Evolutionary conservation across 2,797 vertebrate species (phyloP).

Genomic region (Macroramphosus scolopax): DNA sequence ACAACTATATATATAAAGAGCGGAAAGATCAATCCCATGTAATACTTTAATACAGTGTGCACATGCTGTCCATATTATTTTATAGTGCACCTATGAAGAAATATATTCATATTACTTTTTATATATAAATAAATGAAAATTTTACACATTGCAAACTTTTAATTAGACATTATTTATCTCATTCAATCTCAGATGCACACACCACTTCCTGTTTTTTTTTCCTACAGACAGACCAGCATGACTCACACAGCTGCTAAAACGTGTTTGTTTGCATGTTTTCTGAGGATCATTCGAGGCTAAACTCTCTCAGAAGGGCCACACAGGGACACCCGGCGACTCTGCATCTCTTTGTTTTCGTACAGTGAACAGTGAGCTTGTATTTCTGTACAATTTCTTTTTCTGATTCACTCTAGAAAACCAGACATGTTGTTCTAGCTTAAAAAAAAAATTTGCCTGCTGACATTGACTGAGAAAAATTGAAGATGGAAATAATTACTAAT

Average conservation of each 20-base stretch:
- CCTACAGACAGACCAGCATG: conserved; percentile 8
- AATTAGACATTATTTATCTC: no score
- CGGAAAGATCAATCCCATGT: no score
- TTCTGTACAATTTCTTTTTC: conserved; percentile 68
- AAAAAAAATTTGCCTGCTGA: conserved; percentile 48
- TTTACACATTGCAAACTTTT: no score
- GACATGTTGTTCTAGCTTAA: conserved; percentile 50
- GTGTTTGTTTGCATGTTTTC: conserved; percentile 54
- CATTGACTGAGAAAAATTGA: conserved; percentile 48
- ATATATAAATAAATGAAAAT: no score
- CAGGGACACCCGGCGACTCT: conserved; percentile 22
- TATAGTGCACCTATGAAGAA: conserved; percentile 3
- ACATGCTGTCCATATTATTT: neutral
- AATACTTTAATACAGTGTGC: no score
- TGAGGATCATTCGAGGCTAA: conserved; percentile 19
- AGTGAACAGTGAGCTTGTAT: conserved; percentile 68
- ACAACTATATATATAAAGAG: conserved; percentile 24
- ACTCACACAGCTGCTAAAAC: conserved; percentile 16
- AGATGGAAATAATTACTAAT: conserved; percentile 38
- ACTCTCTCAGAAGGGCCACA: conserved; percentile 60
- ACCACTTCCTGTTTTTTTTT: no score
- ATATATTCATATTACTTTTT: no score
- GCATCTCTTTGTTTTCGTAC: conserved; percentile 51
- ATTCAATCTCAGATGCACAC: neutral
- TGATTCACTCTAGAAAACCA: conserved; percentile 52